Conservation (phyloP, 2,797 vertebrate species). For the Acridotheres tristis region DNA sequence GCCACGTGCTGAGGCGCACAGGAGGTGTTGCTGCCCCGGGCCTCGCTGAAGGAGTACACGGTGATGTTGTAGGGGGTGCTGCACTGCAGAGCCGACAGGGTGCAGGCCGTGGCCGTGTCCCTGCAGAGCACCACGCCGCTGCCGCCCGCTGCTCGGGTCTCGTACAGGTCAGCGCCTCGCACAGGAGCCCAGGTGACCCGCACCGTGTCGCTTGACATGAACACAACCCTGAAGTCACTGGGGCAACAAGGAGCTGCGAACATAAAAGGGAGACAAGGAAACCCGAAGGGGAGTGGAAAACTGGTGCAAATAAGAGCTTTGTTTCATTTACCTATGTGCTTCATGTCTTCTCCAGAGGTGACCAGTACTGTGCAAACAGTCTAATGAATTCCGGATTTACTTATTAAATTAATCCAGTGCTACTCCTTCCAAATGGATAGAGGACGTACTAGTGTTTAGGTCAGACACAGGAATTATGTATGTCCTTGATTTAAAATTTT, state of each 20-base stretch:
- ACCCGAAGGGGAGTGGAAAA: neutral
- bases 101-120: constrained; percentile 84
- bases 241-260: constrained; percentile 90
- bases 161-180: constrained; percentile 86
- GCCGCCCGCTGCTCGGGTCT: constrained; percentile 78
- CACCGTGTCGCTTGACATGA: constrained; percentile 81
- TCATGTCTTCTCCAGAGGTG: neutral
- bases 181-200: constrained; percentile 83
- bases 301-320: neutral
- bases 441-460: neutral
- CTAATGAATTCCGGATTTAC: neutral
- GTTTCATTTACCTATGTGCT: fast-evolving
- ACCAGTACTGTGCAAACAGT: neutral
- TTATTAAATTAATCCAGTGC: neutral
- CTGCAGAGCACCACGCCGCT: constrained; percentile 78
- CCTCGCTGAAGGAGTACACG: constrained; percentile 86
- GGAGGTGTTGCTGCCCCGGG: constrained; percentile 80
- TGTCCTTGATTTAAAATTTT: neutral
- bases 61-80: constrained; percentile 82
- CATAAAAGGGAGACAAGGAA: neutral
- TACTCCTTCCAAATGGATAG: neutral
- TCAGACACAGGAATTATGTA: neutral
- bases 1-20: constrained; percentile 75
- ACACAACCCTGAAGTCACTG: constrained; percentile 71
- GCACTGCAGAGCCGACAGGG: constrained; percentile 86